These are phyloP conservation scores for Glyptemys insculpta DNA, from an alignment of 2,797 vertebrate genomes.

Conservation along the genomic window DNA sequence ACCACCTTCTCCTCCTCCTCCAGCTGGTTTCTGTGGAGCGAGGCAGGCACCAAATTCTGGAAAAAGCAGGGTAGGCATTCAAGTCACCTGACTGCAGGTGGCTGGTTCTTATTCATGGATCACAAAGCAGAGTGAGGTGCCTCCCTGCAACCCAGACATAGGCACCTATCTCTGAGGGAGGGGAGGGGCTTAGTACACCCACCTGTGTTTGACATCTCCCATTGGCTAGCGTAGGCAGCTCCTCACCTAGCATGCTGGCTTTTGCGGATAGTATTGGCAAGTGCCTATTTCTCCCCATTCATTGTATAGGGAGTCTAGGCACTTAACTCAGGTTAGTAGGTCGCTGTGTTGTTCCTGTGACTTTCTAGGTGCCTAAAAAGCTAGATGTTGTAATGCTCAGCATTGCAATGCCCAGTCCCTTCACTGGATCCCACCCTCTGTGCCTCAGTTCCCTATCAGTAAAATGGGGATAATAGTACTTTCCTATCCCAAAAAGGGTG, in stretches of 20 bases:
- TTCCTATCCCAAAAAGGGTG: background rate
- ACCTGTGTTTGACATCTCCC: background rate
- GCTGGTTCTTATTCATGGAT: background rate
- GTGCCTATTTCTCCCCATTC: background rate
- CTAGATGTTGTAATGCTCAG: background rate
- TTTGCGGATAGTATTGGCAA: background rate
- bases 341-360: background rate
- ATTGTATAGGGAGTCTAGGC: background rate
- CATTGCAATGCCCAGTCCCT: background rate
- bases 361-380: background rate
- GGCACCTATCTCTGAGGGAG: background rate
- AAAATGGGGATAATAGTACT: background rate
- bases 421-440: background rate
- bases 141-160: background rate
- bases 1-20: background rate
- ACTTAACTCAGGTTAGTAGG: background rate
- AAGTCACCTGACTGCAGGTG: background rate
- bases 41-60: background rate
- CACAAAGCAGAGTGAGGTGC: background rate
- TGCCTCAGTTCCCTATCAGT: background rate
- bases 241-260: background rate
- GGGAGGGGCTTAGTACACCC: background rate
- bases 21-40: background rate
- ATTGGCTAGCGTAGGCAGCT: background rate
- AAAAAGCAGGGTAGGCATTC: background rate